phyloP scores from a whole-genome alignment of 2,113 vertebrate species.

The Tupaia tana region DNA sequence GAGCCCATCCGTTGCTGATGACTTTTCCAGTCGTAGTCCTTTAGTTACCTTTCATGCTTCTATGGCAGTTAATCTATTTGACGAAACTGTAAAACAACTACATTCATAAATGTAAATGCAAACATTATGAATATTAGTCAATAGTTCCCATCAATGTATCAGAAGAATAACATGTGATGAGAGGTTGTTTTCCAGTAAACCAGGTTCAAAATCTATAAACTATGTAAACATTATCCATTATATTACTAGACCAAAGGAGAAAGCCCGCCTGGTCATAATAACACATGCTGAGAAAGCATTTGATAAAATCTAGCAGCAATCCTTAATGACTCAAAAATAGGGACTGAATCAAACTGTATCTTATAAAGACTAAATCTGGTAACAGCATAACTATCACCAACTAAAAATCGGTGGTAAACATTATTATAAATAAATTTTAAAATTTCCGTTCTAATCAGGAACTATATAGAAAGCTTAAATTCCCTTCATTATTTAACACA shows the following conservation, averaged over 20 bases:
- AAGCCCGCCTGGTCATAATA: background rate
- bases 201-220: background rate
- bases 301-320: background rate
- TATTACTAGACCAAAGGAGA: background rate
- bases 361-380: background rate
- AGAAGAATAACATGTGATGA: background rate
- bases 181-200: background rate
- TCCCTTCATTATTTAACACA: background rate
- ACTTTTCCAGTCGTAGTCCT: background rate
- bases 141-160: background rate
- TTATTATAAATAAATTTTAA: background rate
- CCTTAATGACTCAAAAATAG: background rate
- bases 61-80: background rate
- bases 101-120: background rate
- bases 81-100: background rate
- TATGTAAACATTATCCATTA: background rate
- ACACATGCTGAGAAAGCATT: background rate
- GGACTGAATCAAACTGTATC: background rate
- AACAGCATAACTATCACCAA: background rate
- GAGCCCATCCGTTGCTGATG: background rate
- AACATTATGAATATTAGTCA: slow-evolving; percentile 17
- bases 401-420: background rate
- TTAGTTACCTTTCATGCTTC: slow-evolving; percentile 49
- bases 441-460: background rate
- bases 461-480: background rate